phyloP scores from a whole-genome alignment of 1,140 invertebrate species.

The Bicyclus anynana region DNA sequence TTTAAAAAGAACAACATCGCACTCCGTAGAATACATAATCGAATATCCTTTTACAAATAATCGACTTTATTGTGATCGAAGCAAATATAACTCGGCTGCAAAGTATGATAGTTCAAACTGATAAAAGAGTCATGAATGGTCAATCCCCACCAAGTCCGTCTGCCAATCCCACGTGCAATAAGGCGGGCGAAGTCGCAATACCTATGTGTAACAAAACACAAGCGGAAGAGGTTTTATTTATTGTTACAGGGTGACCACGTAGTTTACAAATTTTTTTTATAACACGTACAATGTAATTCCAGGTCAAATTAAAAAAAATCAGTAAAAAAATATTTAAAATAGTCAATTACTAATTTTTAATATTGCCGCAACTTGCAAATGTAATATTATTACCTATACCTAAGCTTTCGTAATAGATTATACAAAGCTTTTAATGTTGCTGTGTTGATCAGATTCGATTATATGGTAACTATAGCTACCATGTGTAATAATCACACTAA shows the following conservation, averaged over 20 bases:
- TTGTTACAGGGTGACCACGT: background rate
- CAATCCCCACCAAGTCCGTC: conserved; percentile 33
- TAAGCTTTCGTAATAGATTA: too few species aligned
- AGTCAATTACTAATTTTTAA: too few species aligned
- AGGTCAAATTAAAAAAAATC: too few species aligned
- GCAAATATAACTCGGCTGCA: conserved; percentile 5
- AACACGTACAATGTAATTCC: too few species aligned
- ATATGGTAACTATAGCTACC: too few species aligned
- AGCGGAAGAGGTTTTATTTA: conserved; percentile 13
- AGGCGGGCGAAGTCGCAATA: conserved; percentile 15
- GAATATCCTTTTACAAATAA: background rate
- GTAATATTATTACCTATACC: too few species aligned
- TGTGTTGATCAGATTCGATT: too few species aligned
- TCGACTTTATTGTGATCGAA: background rate
- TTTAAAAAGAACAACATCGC: too few species aligned
- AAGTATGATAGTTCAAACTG: conserved; percentile 26
- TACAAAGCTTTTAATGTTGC: too few species aligned
- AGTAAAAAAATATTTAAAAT: too few species aligned
- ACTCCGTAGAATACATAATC: background rate
- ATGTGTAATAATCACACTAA: too few species aligned
- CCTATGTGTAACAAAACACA: conserved; percentile 15
- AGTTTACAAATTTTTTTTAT: background rate
- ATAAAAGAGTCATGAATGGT: conserved; percentile 40
- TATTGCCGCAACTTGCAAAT: too few species aligned
- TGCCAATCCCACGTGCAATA: conserved; percentile 32